Evolutionary conservation across 2,113 vertebrate genomes (phyloP).

Genomic region (Pongo pygmaeus): DNA sequence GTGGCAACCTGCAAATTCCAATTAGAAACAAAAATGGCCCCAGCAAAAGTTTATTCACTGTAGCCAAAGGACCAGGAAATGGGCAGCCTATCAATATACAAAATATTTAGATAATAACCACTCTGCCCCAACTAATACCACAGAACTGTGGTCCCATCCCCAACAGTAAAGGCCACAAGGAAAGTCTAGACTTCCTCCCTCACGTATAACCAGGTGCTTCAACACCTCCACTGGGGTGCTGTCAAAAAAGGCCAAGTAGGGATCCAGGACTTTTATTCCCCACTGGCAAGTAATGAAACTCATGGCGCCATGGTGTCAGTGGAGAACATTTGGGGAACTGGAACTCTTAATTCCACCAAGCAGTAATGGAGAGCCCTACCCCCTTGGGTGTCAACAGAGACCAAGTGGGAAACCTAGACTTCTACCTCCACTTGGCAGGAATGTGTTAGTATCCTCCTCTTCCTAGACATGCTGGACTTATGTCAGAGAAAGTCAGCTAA

Average conservation of each 20-base stretch:
- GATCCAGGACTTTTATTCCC: not conserved
- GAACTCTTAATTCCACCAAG: not conserved
- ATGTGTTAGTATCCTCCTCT: not conserved
- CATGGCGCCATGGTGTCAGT: not conserved
- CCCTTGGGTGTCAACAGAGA: not conserved
- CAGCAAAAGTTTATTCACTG: not conserved
- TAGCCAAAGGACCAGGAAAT: not conserved
- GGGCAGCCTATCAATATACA: not conserved
- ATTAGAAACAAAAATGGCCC: not conserved
- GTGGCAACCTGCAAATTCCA: not conserved
- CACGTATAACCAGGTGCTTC: too few relatives aligned
- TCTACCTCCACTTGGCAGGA: not conserved
- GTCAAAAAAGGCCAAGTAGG: not conserved
- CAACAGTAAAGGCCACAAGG: not conserved
- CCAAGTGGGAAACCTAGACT: not conserved
- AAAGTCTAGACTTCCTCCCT: not conserved
- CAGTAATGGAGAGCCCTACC: not conserved
- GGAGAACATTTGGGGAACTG: not conserved
- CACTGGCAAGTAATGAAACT: not conserved
- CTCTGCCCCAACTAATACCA: not conserved
- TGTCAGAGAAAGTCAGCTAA: not conserved
- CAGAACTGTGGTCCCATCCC: not conserved
- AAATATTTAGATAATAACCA: not conserved
- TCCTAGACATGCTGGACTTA: not conserved
- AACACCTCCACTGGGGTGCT: not conserved